These are phyloP conservation scores for Lepus europaeus DNA, from an alignment of 2,113 vertebrate species.

Conservation along the genomic window DNA sequence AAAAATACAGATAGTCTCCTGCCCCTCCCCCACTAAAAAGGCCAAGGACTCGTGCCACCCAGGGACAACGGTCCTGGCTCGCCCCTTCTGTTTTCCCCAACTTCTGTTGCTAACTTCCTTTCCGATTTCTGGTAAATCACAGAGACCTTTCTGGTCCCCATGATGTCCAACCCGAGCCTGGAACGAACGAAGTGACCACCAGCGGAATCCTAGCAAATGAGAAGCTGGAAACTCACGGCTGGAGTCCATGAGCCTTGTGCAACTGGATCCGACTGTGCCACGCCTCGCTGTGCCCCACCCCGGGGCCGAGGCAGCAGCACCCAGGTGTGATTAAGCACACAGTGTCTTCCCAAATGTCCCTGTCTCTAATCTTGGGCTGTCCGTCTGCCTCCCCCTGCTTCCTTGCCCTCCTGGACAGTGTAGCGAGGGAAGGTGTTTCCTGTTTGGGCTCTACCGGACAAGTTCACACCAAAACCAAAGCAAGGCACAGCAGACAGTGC, in stretches of 20 bases:
- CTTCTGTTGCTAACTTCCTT: not conserved
- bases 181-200: not conserved
- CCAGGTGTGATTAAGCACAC: not conserved
- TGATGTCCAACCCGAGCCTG: not conserved
- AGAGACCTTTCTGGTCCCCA: too few relatives aligned
- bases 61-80: not conserved
- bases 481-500: not conserved
- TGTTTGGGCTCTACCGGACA: not conserved
- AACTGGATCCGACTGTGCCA: not conserved
- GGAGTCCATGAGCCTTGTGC: not conserved
- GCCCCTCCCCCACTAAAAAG: not conserved
- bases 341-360: not conserved
- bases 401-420: not conserved
- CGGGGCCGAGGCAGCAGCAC: rapidly evolving
- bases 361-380: not conserved
- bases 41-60: not conserved
- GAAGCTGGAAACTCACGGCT: not conserved
- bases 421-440: too few relatives aligned
- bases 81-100: not conserved
- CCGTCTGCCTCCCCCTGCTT: not conserved
- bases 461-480: not conserved
- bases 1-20: too few relatives aligned
- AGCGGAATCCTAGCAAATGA: not conserved
- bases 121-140: not conserved
- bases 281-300: rapidly evolving